Base-by-base conservation (phyloP, 2,797 vertebrate genomes). In the Meda fulgida region DNA sequence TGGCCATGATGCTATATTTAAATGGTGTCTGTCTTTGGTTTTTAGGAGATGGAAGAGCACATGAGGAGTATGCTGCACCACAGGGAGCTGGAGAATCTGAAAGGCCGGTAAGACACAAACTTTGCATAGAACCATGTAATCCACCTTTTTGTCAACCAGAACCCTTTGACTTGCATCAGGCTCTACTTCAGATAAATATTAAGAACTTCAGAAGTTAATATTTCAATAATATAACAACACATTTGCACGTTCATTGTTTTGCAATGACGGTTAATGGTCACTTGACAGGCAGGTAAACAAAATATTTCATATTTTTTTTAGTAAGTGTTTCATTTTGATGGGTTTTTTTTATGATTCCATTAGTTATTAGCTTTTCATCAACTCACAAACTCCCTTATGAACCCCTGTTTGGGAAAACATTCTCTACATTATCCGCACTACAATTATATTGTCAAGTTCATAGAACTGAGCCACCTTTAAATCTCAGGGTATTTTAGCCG, bases 11-110 rank as follows among this genome's bases (percentile, higher is more conserved):
- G 18, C 46, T 8, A n/a, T 63, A 40, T 79, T 79, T 48, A 0
- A 48, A 0, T 29, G n/a, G 7, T 23, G n/a, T 43, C 29, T 48
- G 26, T 43, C 14, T 48, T 38, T 38, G 3, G 2, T 87, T 66
- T 91, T 85, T 93, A 99, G 98, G 98, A 99, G 91, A 99, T 99
- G 97, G 96, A 97, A 76, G 97, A 99, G 89, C 98, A 99, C 91
- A 96, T 97, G 94, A 96, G 97, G 91, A 99, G 97, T 91, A 99
- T 99, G 98, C 95, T 99, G 91, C 98, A 99, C 91, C 98, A 99
- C 93, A 93, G 98, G 75, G 98, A 99, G 89, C 95, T 99, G 94
- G 98, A 99, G 95, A 99, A 98, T 92, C 93, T 99, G 48, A 99
- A 96, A 92, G 98, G 98, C 92, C 96, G 98, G 98, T 99, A 95